Evolutionary conservation across 2,797 vertebrate species (phyloP), one percentile per base, ranked within the genome.

Genomic region (Oreortyx pictus): DNA sequence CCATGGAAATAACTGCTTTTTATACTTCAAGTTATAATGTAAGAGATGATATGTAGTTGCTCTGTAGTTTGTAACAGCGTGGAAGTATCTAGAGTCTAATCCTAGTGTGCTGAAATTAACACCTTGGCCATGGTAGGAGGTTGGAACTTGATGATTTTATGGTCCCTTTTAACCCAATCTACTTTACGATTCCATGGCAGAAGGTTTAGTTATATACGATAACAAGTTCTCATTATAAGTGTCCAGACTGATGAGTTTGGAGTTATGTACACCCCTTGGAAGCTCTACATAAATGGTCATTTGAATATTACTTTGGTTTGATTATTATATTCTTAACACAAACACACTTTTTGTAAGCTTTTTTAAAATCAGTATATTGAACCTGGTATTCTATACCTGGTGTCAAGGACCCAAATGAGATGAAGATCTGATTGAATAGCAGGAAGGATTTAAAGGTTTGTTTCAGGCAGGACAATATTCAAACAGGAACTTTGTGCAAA

Each of bases 331-430:
- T 81, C 54, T 31, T 22, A 47, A 70, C 1, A 11, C 49, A 25
- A 20, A 84, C 46, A 66, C 46, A 9, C 16, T 64, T 15, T 6
- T 14, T 41, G 39, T 41, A 41, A 41, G 13, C 39, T 33, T 91
- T 83, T 80, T 24, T 59, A 52, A 52, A 57, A n/a, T 50, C 2
- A 10, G 13, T 20, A 14, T 39, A 7, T 46, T 57, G 49, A 65
- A 68, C n/a, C 37, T 76, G 56, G 70, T 54, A 66, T 59, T 57
- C 44, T 73, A 16, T n/a, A 49, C 43, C 19, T 29, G 23, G 16
- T 43, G 12, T 66, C 2, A 3, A 3, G 1, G 54, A 56, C 0
- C 0, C 6, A 31, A 39, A 46, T 57, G 7, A 49, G 33, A 7
- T 82, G 13, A 73, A 88, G 12, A 6, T 29, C 37, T 79, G 18